Conservation (phyloP, 64 coral and sea anemone genomes). For the Porites australiensis region DNA sequence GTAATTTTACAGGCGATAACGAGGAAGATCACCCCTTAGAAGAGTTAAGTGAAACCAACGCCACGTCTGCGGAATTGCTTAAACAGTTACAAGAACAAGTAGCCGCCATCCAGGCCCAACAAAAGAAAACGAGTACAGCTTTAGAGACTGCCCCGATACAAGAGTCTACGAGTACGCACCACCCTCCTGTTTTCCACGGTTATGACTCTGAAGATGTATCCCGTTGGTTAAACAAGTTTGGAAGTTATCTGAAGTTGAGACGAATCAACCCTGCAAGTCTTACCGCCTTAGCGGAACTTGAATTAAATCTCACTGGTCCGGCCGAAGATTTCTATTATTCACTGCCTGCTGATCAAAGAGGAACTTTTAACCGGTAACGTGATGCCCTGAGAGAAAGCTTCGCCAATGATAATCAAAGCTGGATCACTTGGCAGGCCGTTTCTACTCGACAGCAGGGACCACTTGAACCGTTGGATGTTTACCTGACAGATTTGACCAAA, state of each 20-base stretch:
- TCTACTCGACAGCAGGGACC: not conserved
- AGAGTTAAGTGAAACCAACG: too few species aligned
- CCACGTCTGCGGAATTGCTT: too few species aligned
- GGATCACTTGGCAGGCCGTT: slow-evolving; percentile 10
- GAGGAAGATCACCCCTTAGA: too few species aligned
- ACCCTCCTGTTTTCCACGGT: slow-evolving; percentile 11
- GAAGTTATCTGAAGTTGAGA: slow-evolving; percentile 15
- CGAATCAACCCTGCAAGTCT: not conserved
- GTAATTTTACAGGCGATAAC: too few species aligned
- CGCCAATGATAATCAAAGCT: slow-evolving; percentile 16
- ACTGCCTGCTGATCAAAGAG: not conserved
- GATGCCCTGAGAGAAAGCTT: slow-evolving; percentile 13
- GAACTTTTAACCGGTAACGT: not conserved
- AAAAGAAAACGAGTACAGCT: not conserved
- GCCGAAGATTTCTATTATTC: slow-evolving; percentile 43
- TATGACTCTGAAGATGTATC: slow-evolving; percentile 25
- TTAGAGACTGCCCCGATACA: not conserved
- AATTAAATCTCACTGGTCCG: slow-evolving; percentile 18
- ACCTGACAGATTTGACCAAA: slow-evolving; percentile 3
- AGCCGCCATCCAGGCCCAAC: not conserved
- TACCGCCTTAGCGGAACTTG: not conserved
- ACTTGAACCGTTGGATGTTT: not conserved
- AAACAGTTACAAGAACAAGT: not conserved
- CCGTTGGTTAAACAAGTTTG: slow-evolving; percentile 28
- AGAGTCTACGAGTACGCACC: not conserved